These are phyloP conservation scores for Tachina fera DNA, from an alignment of 2,888 invertebrate species.

Conservation along the genomic window DNA sequence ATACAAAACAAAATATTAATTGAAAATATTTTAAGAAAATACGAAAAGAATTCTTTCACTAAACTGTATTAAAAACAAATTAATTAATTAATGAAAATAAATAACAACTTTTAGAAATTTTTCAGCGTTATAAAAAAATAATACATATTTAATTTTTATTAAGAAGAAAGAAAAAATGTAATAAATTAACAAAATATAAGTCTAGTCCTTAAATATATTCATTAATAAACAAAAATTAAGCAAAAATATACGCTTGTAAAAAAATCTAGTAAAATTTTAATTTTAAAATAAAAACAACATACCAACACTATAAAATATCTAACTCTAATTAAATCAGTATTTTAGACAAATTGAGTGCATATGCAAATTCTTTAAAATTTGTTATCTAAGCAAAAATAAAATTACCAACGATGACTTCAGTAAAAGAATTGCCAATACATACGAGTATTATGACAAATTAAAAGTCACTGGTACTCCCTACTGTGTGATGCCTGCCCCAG, in stretches of 20 bases:
- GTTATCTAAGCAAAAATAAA: conserved; percentile 27
- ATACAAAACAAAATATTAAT: conserved; percentile 63
- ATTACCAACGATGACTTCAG: conserved; percentile 20
- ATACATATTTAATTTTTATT: conserved; percentile 43
- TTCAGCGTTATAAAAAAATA: conserved; percentile 59
- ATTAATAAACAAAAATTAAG: conserved; percentile 34
- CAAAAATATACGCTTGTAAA: conserved; percentile 66
- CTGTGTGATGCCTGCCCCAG: no score
- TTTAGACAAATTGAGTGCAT: neutral
- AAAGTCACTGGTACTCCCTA: no score
- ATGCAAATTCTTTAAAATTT: neutral
- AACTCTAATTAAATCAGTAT: neutral
- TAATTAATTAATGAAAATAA: conserved; percentile 43
- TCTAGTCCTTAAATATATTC: conserved; percentile 56
- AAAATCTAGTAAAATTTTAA: conserved; percentile 62
- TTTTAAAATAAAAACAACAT: conserved; percentile 81
- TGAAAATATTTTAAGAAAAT: conserved; percentile 55
- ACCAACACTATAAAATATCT: conserved; percentile 73
- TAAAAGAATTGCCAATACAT: neutral
- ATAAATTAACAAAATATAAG: conserved; percentile 42
- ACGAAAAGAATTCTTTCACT: conserved; percentile 51
- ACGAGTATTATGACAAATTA: no score
- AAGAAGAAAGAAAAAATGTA: neutral
- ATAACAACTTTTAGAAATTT: conserved; percentile 58
- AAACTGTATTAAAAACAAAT: conserved; percentile 42